These are phyloP conservation scores for Limulus polyphemus DNA, from an alignment of 2,888 invertebrate species.

Conservation along the genomic window DNA sequence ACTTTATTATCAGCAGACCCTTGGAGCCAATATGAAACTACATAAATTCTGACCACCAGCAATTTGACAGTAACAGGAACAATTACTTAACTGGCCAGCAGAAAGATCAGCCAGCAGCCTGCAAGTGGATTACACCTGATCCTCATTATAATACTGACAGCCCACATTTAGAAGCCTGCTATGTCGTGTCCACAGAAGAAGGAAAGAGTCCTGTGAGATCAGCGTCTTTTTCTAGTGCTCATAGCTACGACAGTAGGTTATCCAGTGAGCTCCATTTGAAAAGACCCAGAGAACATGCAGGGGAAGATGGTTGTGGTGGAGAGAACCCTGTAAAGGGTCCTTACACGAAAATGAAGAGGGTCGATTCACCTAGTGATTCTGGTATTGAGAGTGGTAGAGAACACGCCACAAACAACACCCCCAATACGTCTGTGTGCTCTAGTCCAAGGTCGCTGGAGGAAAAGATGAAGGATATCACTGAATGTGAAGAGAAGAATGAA, in stretches of 20 bases:
- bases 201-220: conserved; percentile 65
- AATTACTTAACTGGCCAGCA: background rate
- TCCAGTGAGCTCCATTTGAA: conserved; percentile 25
- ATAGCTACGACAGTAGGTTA: conserved; percentile 12
- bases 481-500: conserved; percentile 35
- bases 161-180: background rate
- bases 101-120: conserved; percentile 19
- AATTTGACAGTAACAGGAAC: conserved; percentile 12
- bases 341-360: conserved; percentile 26
- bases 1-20: conserved; percentile 8
- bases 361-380: conserved; percentile 83
- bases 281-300: conserved; percentile 7
- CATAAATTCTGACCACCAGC: conserved; percentile 5
- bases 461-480: conserved; percentile 48
- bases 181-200: conserved; percentile 48
- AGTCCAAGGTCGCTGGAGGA: conserved; percentile 43
- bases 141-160: conserved; percentile 23
- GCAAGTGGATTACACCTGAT: conserved; percentile 27
- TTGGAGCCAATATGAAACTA: conserved; percentile 16
- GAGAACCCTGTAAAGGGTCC: conserved; percentile 23
- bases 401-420: conserved; percentile 46
- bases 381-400: conserved; percentile 88
- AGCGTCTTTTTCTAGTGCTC: conserved; percentile 58
- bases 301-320: conserved; percentile 38
- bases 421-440: conserved; percentile 30